Base-by-base conservation (phyloP, 1,140 invertebrate species). In the Anastrepha ludens region DNA sequence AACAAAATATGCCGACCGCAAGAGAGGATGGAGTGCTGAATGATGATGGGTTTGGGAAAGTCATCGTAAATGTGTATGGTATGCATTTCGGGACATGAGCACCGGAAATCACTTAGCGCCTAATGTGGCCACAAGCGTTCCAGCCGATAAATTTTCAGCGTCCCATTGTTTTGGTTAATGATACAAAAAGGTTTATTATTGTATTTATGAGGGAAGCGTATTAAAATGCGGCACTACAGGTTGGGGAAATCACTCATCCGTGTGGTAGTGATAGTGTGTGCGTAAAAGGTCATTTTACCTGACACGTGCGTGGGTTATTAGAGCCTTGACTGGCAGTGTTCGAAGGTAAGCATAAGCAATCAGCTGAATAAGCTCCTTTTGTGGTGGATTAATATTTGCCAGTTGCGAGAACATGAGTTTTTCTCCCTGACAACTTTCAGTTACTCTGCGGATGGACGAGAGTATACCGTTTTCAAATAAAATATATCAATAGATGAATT, bases 91-190 rank as follows among this genome's bases (percentile, higher is more conserved):
- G 74, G n/a, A 81, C 74, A 50, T 55, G 47, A 81, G 74, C 47
- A 55, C 6, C 74, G 74, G 74, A 81, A 81, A 81, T 81, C 44
- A 81, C 74, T 81, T 81, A 81, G 74, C 50, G 20, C 74, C 44
- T 55, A 81, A 81, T 55, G 50, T 55, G 74, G 74, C 47, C 74
- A 55, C 74, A 81, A 81, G 9, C 15, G n/a, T 81, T 55, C 17
- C 47, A 55, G 74, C 17, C 74, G 47, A 81, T 81, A 81, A 81
- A 81, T 15, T 81, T 81, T 55, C 15, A 50, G 7, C 74, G 47
- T 81, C 47, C 74, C 55, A 47, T 81, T 55, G 74, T 55, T 81
- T 81, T 41, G 74, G 8, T 81, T 55, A 50, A 81, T 81, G 47
- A 81, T 81, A 81, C 47, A 55, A 17, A 81, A 81, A 50, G 74